Conservation (phyloP, 2,113 vertebrate species). For the Gymnocephalus cernua region DNA sequence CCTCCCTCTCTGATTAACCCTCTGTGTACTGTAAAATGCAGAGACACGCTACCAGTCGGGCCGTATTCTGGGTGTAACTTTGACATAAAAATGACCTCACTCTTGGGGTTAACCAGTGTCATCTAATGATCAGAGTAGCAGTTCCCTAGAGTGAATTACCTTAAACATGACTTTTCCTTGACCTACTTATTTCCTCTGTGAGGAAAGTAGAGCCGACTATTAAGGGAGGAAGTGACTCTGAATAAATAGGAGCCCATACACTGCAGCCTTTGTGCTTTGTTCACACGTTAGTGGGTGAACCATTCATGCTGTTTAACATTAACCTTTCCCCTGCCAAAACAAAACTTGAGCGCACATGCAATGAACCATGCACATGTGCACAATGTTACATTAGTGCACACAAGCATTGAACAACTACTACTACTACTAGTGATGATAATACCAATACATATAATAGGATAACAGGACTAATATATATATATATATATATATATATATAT, state of each 20-base stretch:
- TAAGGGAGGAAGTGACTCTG: slow-evolving; percentile 84
- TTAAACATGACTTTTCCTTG: slow-evolving; percentile 86
- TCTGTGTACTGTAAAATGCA: slow-evolving; percentile 36
- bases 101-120: slow-evolving; percentile 82
- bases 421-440: background rate
- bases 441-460: too few relatives aligned
- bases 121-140: slow-evolving; percentile 80
- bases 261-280: slow-evolving; percentile 85
- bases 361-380: slow-evolving; percentile 14
- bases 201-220: slow-evolving; percentile 81
- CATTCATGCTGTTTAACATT: slow-evolving; percentile 81
- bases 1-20: slow-evolving; percentile 33
- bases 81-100: slow-evolving; percentile 81
- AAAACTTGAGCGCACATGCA: slow-evolving; percentile 30
- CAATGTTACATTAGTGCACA: slow-evolving; percentile 10
- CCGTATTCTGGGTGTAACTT: slow-evolving; percentile 59
- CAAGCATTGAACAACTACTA: background rate
- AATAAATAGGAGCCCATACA: slow-evolving; percentile 84
- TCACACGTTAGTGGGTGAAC: slow-evolving; percentile 77
- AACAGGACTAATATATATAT: too few relatives aligned
- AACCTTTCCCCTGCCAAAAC: slow-evolving; percentile 75
- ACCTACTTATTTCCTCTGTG: slow-evolving; percentile 78
- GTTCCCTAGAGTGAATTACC: slow-evolving; percentile 82
- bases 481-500: too few relatives aligned
- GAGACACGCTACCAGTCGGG: slow-evolving; percentile 34